phyloP scores from a whole-genome alignment of 2,888 invertebrate genomes.

The Drosophila testacea region DNA sequence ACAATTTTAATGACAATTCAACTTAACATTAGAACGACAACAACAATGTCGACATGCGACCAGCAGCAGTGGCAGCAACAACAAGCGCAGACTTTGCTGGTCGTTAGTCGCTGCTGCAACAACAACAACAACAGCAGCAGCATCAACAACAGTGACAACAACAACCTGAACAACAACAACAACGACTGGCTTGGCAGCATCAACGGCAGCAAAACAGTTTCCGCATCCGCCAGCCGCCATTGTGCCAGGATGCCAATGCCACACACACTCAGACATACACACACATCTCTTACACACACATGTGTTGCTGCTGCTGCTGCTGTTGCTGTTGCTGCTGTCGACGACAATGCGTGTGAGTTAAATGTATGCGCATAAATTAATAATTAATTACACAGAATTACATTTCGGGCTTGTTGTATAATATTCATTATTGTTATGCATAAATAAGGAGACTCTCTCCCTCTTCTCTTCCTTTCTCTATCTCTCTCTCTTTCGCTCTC shows the following conservation, averaged over 20 bases:
- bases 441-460: constrained; percentile 76
- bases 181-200: constrained; percentile 71
- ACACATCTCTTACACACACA: constrained; percentile 26
- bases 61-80: constrained; percentile 51
- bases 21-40: constrained; percentile 81
- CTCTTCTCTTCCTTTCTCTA: not conserved
- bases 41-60: constrained; percentile 59
- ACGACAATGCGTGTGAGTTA: constrained; percentile 81
- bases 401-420: constrained; percentile 83
- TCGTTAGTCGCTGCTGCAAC: constrained; percentile 70
- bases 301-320: constrained; percentile 50
- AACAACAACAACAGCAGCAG: constrained; percentile 28
- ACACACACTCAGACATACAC: constrained; percentile 48
- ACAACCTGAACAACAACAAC: constrained; percentile 47
- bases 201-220: constrained; percentile 80
- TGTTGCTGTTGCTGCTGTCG: constrained; percentile 64
- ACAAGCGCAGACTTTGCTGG: constrained; percentile 60
- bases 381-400: constrained; percentile 84
- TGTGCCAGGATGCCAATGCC: constrained; percentile 78
- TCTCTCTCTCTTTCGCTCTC: not conserved
- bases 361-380: constrained; percentile 84
- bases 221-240: constrained; percentile 80
- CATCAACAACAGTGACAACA: constrained; percentile 52
- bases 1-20: constrained; percentile 82
- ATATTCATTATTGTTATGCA: constrained; percentile 85